Evolutionary conservation across 2,113 vertebrate species (phyloP), one percentile per base, ranked within the genome.

Genomic region (Hyperopisus bebe): DNA sequence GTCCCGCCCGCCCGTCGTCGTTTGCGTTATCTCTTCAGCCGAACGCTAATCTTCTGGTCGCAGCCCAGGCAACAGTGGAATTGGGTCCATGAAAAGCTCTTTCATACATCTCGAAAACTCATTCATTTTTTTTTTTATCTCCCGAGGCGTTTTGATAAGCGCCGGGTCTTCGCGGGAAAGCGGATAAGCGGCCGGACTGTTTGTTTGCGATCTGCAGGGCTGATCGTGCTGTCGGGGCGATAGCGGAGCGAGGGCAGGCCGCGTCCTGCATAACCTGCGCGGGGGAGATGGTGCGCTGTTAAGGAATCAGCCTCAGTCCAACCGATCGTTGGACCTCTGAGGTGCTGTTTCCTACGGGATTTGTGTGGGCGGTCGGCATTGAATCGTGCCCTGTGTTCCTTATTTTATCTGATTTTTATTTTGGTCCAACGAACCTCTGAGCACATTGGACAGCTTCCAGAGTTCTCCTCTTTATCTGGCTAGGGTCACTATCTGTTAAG

Each of bases 91-190:
- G 47, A 87, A 87, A 87, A 87, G 85, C 48, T 39, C 48, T 87
- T 87, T 87, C 85, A 87, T 87, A 87, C 39, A 31, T 87, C 85
- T 87, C 11, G 50, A 87, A 87, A 87, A 51, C 50, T 53, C 50
- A 55, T 87, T 87, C 47, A 55, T 53, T 53, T 55, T 80, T 70
- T 70, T 74, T 35, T 35, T 77, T 51, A 86, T 55, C 85, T 87
- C 85, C 85, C 48, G 10, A 86, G 48, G 48, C n/a, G 5, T 87
- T 87, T 24, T 39, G 85, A 87, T 87, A 87, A 87, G 85, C 15
- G 27, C 27, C 6, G 53, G 48, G 85, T 39, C 50, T 87, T 47
- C 15, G 47, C n/a, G 47, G 24, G 11, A 86, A 86, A 51, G 27
- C 47, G n/a, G 85, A 55, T 87, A 87, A 53, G 85, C 85, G n/a